Conservation (phyloP, 2,888 invertebrate species). For the Gnatocerus cornutus region DNA sequence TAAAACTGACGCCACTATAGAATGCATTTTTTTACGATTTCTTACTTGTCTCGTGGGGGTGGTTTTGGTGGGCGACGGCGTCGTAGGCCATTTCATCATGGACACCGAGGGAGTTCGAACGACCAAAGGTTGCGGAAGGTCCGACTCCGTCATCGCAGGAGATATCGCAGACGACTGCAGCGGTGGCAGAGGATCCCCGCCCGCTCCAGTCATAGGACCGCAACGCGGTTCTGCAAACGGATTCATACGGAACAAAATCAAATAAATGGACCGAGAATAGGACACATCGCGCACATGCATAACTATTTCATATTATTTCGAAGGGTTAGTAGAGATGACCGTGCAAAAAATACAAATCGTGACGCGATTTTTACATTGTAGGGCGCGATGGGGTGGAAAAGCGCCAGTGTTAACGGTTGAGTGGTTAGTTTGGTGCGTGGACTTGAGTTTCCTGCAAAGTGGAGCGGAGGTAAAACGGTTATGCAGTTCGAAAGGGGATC, state of each 20-base stretch:
- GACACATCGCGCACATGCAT: conserved; percentile 38
- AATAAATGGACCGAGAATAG: conserved; percentile 29
- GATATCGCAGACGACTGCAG: conserved; percentile 75
- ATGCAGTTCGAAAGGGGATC: conserved; percentile 1
- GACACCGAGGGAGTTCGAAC: conserved; percentile 80
- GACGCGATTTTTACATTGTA: background rate
- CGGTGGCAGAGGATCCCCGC: conserved; percentile 67
- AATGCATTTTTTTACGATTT: background rate
- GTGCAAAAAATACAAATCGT: conserved; percentile 19
- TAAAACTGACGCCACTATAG: too few relatives aligned
- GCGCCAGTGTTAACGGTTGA: background rate
- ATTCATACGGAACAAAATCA: conserved; percentile 32
- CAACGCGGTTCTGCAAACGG: conserved; percentile 78
- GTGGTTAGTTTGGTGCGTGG: conserved; percentile 12
- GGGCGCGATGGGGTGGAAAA: conserved; percentile 1
- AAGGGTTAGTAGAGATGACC: conserved; percentile 31
- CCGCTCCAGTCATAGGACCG: conserved; percentile 79
- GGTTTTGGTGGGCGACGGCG: conserved; percentile 68
- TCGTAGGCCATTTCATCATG: conserved; percentile 74
- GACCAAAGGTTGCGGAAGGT: conserved; percentile 82
- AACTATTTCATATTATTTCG: conserved; percentile 6
- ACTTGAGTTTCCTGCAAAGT: conserved; percentile 1
- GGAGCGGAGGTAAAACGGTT: background rate
- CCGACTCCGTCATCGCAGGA: conserved; percentile 76
- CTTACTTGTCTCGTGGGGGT: conserved; percentile 71